phyloP scores from a whole-genome alignment of 2,888 invertebrate genomes.

The Catocala fraxini region DNA sequence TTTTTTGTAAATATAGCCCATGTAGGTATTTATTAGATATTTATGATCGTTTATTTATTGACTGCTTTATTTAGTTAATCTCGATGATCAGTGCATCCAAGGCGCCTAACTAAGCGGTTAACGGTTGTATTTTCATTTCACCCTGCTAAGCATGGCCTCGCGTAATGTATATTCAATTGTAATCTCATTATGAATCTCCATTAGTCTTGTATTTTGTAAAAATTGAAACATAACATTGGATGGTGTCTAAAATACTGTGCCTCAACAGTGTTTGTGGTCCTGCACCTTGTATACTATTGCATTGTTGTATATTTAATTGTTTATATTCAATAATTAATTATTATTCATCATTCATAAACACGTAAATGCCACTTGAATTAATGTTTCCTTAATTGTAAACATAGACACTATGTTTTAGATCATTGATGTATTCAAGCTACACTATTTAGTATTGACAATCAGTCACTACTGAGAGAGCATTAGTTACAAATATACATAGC shows the following conservation, averaged over 20 bases:
- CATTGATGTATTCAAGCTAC: slow-evolving; percentile 31
- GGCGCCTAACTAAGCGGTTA: slow-evolving; percentile 77
- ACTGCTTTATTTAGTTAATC: slow-evolving; percentile 87
- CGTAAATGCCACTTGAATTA: slow-evolving; percentile 34
- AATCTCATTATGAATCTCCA: slow-evolving; percentile 86
- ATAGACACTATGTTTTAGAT: slow-evolving; percentile 36
- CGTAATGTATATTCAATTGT: slow-evolving; percentile 77
- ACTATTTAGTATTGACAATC: slow-evolving; percentile 35
- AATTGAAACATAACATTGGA: slow-evolving; percentile 81
- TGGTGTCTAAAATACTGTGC: slow-evolving; percentile 73
- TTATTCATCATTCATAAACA: slow-evolving; percentile 36
- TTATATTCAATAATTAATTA: slow-evolving; percentile 40
- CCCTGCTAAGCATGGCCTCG: slow-evolving; percentile 85
- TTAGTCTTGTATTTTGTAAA: slow-evolving; percentile 74
- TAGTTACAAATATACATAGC: no score
- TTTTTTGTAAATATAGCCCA: slow-evolving; percentile 86
- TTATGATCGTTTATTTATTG: slow-evolving; percentile 88
- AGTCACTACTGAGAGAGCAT: no score
- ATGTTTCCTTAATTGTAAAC: slow-evolving; percentile 37
- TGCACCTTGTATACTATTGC: background rate
- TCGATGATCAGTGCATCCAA: slow-evolving; percentile 71
- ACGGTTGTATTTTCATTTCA: slow-evolving; percentile 83
- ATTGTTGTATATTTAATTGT: slow-evolving; percentile 46
- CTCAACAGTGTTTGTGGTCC: slow-evolving; percentile 56
- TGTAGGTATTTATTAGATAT: slow-evolving; percentile 89